These are phyloP conservation scores for Tetramorium parvispinum DNA, from an alignment of 1,140 invertebrate species.

Conservation along the genomic window DNA sequence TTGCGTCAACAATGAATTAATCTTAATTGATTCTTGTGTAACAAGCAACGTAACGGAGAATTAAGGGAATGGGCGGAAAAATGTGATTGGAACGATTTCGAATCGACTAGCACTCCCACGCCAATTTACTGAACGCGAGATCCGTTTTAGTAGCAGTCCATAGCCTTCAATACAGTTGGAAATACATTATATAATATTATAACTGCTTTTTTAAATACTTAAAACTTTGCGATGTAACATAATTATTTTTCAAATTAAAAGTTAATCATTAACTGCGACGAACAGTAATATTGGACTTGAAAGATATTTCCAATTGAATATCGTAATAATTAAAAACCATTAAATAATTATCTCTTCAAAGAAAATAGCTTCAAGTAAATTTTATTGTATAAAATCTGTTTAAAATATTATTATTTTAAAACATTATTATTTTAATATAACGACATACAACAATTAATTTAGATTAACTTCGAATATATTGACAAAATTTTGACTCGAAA, in stretches of 20 bases:
- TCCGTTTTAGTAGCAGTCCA: background rate
- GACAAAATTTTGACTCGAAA: background rate
- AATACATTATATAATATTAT: background rate
- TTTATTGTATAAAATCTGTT: background rate
- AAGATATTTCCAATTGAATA: too few species aligned
- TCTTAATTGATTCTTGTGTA: slow-evolving; percentile 25
- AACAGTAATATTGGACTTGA: too few species aligned
- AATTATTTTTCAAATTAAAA: too few species aligned
- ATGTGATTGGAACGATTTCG: background rate
- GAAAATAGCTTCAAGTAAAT: too few species aligned
- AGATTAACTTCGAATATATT: background rate
- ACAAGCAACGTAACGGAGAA: background rate
- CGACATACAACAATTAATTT: background rate
- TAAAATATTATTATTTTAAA: background rate
- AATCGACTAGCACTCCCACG: background rate
- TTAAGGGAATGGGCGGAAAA: background rate
- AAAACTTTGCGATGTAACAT: too few species aligned
- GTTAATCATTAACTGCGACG: too few species aligned
- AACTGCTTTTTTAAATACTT: background rate
- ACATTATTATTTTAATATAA: background rate
- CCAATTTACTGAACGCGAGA: background rate
- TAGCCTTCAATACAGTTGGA: background rate
- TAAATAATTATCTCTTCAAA: too few species aligned
- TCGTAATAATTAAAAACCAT: too few species aligned
- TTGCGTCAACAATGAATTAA: slow-evolving; percentile 29